Evolutionary conservation across 30 jellyfish, hydroid and myxozoan genomes (phyloP), one percentile per base, ranked within the genome.

Genomic region (Aurelia sp.): DNA sequence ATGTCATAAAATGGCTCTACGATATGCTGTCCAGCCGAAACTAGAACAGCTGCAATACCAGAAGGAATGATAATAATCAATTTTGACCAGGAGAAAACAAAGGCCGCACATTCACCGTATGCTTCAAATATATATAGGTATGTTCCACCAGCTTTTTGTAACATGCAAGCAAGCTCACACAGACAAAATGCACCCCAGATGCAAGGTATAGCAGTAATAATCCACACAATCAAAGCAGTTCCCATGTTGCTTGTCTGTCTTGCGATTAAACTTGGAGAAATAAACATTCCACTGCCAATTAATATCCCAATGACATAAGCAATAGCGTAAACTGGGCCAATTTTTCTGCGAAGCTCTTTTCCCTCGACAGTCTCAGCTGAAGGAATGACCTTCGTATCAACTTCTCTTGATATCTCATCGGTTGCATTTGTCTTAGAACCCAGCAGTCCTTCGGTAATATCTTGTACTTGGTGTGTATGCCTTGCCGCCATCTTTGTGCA

Each of bases 131-230:
- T 73, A 52, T 41, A 73, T 2, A 73, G 20, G 31, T 40, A 73
- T 17, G 22, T 21, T 38, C 85, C 85, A 13, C 85, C 85, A 13
- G 85, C 44, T 19, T 73, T 73, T 30, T 30, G 44, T 21, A 47
- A 7, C 71, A 51, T 55, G 24, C 85, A 44, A 9, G 85, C 85
- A 16, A 73, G 71, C 48, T 73, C 85, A 30, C 85, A 73, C 24
- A 73, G 31, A 35, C 85, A 73, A 67, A 73, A 38, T 10, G 85
- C 85, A 17, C 85, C 70, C 19, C 30, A 24, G n/a, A 73, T n/a
- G 85, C 71, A 18, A 17, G 48, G 18, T 10, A 48, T 53, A 0
- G 71, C 85, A 73, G 85, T 41, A 22, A 73, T 30, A 9, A 73
- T 52, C 85, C 85, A 73, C 8, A 73, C 55, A 3, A 73, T 12